A percentile compares a stretch with the other conserved stretches of the same genome.
Evolutionary conservation across 2,113 vertebrate species (phyloP).

Genomic region (Maccullochella peelii): DNA sequence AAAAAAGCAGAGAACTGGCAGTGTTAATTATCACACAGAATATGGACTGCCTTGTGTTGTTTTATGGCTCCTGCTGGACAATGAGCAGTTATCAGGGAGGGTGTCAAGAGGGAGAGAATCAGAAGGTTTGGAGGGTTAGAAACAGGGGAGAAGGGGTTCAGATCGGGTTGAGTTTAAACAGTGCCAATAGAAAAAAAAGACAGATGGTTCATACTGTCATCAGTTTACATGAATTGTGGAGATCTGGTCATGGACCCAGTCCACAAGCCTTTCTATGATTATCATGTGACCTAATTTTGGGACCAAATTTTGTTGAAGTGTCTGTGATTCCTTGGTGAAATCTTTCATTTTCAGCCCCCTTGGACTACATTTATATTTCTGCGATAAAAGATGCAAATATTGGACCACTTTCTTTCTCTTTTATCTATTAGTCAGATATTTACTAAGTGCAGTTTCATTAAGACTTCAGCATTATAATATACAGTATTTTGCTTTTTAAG

Average conservation of each 20-base stretch:
- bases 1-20: slow-evolving; percentile 84
- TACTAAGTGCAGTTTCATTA: background rate
- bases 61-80: slow-evolving; percentile 62
- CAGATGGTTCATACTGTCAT: slow-evolving; percentile 27
- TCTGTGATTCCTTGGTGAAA: slow-evolving; percentile 59
- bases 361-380: background rate
- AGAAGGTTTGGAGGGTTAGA: slow-evolving; percentile 68
- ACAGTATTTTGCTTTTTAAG: background rate
- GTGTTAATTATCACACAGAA: slow-evolving; percentile 82
- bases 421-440: slow-evolving; percentile 10
- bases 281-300: slow-evolving; percentile 79
- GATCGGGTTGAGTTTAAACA: slow-evolving; percentile 71
- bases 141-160: slow-evolving; percentile 62
- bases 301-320: slow-evolving; percentile 61
- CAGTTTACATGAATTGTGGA: slow-evolving; percentile 20
- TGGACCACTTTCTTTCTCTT: background rate
- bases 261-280: slow-evolving; percentile 54
- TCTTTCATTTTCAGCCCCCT: slow-evolving; percentile 21
- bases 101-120: slow-evolving; percentile 53
- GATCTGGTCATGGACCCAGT: slow-evolving; percentile 24
- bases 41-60: slow-evolving; percentile 49
- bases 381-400: background rate
- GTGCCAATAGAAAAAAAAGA: slow-evolving; percentile 44
- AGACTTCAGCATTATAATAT: slow-evolving; percentile 1
- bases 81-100: slow-evolving; percentile 60